Percentiles rank a stretch among this genome's conserved stretches.
These are phyloP conservation scores for Agapornis roseicollis DNA, from an alignment of 2,113 vertebrate genomes.

Conservation along the genomic window DNA sequence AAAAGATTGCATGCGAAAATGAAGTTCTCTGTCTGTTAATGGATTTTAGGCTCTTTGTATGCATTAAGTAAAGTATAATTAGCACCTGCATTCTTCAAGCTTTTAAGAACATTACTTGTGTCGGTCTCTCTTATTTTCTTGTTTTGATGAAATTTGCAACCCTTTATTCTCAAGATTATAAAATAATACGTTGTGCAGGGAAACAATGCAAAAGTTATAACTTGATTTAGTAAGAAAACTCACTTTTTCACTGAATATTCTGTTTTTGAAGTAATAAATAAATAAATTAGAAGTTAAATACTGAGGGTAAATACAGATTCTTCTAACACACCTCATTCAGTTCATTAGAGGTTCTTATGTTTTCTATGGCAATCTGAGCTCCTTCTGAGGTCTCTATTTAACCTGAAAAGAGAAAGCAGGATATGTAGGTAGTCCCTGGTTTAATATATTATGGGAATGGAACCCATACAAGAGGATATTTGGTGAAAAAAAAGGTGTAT, in stretches of 20 bases:
- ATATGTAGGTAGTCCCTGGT: background rate
- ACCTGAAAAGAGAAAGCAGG: background rate
- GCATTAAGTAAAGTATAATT: slow-evolving; percentile 49
- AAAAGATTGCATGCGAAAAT: slow-evolving; percentile 45
- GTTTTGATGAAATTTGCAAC: slow-evolving; percentile 25
- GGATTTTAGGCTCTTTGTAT: slow-evolving; percentile 18
- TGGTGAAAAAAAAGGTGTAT: background rate
- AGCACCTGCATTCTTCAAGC: slow-evolving; percentile 43
- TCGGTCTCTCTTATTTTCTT: slow-evolving; percentile 29
- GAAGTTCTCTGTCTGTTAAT: slow-evolving; percentile 55
- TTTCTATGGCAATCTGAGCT: background rate
- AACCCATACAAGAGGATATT: background rate
- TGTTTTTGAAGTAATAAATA: background rate
- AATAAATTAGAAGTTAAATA: background rate
- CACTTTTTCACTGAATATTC: background rate
- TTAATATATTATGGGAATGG: background rate
- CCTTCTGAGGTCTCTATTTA: background rate
- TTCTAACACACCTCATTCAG: background rate
- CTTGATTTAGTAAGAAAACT: background rate
- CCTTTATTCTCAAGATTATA: background rate
- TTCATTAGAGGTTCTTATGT: background rate
- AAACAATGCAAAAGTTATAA: background rate
- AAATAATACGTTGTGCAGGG: background rate
- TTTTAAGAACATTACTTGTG: slow-evolving; percentile 36
- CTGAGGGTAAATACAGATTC: background rate